These are phyloP conservation scores for Pimpla rufipes DNA, from an alignment of 2,888 invertebrate genomes.

Conservation along the genomic window DNA sequence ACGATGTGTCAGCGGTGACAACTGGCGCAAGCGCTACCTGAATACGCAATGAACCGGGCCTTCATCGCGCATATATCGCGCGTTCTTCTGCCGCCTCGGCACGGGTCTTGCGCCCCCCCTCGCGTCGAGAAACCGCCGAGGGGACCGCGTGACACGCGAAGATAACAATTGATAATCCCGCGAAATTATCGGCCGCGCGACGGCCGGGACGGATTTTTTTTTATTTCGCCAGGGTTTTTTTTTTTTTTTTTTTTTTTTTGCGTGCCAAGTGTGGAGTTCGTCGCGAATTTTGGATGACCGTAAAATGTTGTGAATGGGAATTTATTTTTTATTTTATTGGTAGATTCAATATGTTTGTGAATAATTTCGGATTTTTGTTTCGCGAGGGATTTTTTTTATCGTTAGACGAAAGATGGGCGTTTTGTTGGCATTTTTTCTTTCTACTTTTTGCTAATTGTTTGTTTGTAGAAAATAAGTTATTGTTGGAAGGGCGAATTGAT, in stretches of 20 bases:
- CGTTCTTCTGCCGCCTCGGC: not conserved
- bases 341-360: too few species aligned
- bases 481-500: not conserved
- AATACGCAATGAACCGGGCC: constrained; percentile 83
- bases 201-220: not conserved
- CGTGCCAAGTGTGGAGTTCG: too few species aligned
- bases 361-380: too few species aligned
- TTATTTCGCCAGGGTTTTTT: too few species aligned
- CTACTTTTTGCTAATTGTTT: not conserved
- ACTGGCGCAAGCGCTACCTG: constrained; percentile 85
- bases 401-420: too few species aligned
- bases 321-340: too few species aligned
- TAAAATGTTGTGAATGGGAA: too few species aligned
- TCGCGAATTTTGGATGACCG: too few species aligned
- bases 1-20: constrained; percentile 85
- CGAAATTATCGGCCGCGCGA: not conserved
- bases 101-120: not conserved
- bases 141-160: not conserved
- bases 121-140: not conserved
- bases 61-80: constrained; percentile 34
- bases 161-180: constrained; percentile 15
- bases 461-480: not conserved
- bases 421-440: not conserved
- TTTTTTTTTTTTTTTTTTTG: not conserved
- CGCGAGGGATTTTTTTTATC: too few species aligned